phyloP scores from a whole-genome alignment of 2,113 vertebrate genomes.

The Colaptes auratus region DNA sequence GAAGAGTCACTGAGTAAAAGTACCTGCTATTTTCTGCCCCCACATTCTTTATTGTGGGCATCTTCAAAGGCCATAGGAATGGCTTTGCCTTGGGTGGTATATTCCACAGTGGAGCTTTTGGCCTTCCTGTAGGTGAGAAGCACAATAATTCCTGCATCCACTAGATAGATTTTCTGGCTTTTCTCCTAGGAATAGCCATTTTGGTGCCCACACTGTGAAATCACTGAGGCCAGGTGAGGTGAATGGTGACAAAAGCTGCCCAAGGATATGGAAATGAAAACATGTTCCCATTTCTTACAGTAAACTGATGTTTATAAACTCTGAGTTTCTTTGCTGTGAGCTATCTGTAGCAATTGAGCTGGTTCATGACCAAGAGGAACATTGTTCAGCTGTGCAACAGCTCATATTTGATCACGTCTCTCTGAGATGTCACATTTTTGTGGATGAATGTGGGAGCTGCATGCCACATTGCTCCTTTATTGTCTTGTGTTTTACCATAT shows the following conservation, averaged over 20 bases:
- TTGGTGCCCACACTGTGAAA: not conserved
- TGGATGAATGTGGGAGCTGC: not conserved
- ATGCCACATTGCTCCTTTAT: not conserved
- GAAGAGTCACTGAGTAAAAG: not conserved
- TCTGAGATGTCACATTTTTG: conserved; percentile 32
- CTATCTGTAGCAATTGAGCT: not conserved
- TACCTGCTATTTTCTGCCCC: not conserved
- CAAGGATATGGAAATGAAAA: not conserved
- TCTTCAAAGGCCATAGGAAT: not conserved
- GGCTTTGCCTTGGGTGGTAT: not conserved
- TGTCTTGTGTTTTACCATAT: not conserved
- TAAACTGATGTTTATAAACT: not conserved
- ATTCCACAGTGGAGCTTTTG: not conserved
- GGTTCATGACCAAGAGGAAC: not conserved
- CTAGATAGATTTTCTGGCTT: not conserved
- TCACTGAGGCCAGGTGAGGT: not conserved
- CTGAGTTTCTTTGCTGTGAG: not conserved
- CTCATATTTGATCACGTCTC: conserved; percentile 8
- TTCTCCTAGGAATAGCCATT: not conserved
- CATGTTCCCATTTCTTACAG: not conserved
- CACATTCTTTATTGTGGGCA: not conserved
- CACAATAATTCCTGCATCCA: not conserved
- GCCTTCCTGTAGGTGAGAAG: not conserved
- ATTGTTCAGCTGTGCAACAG: not conserved
- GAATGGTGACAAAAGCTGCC: not conserved